These are phyloP conservation scores for Oryzias celebensis DNA, from an alignment of 2,113 vertebrate species.

Conservation along the genomic window DNA sequence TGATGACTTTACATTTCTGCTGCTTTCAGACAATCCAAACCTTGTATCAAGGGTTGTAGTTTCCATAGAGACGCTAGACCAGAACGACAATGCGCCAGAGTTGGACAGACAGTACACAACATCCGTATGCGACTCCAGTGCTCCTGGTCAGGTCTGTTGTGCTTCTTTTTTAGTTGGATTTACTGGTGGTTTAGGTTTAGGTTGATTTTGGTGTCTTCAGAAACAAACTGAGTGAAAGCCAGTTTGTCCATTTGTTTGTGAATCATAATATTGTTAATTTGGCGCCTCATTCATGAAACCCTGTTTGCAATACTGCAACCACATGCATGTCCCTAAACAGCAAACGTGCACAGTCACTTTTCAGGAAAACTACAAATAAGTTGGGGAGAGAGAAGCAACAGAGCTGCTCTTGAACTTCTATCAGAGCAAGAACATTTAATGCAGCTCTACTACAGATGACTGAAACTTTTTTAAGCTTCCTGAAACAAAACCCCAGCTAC, in stretches of 20 bases:
- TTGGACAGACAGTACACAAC: slow-evolving; percentile 83
- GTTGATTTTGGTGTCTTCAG: not conserved
- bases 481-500: no score
- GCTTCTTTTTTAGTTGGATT: not conserved
- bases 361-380: no score
- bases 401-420: no score
- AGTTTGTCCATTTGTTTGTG: not conserved
- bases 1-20: slow-evolving; percentile 31
- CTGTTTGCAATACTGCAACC: not conserved
- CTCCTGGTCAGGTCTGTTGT: slow-evolving; percentile 81
- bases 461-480: not conserved
- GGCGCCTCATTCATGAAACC: not conserved
- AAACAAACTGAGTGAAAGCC: no score
- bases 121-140: slow-evolving; percentile 84
- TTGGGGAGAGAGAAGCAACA: no score
- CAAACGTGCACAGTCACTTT: not conserved
- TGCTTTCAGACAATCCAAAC: slow-evolving; percentile 82
- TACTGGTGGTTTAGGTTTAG: slow-evolving; percentile 8
- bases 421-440: no score
- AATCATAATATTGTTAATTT: not conserved
- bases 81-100: slow-evolving; percentile 89
- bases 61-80: slow-evolving; percentile 86
- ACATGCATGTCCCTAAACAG: not conserved
- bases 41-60: slow-evolving; percentile 84
- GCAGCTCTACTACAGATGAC: no score